A percentile compares a stretch with the other conserved stretches of the same genome.
Conservation (phyloP, 1,140 invertebrate genomes). For the Aricia agestis region DNA sequence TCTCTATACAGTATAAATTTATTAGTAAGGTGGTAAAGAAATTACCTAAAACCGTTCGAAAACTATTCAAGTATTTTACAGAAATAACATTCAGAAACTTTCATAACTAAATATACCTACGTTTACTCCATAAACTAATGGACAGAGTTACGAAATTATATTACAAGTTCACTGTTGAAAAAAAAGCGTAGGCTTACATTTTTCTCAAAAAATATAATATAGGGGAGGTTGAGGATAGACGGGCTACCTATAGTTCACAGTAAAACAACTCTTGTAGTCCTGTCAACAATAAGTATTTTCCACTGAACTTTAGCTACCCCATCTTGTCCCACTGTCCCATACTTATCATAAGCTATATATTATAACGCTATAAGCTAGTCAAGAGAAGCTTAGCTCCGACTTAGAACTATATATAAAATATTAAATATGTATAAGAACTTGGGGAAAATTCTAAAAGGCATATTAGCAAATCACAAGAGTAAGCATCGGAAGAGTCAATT, state of each 20-base stretch:
- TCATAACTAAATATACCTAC: constrained; percentile 4
- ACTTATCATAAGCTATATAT: constrained; percentile 15
- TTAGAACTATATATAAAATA: constrained; percentile 51
- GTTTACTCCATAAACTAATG: constrained; percentile 12
- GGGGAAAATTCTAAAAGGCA: constrained; percentile 61
- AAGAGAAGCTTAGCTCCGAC: constrained; percentile 62
- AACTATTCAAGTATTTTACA: background rate
- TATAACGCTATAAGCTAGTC: constrained; percentile 22
- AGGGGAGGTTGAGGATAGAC: no score
- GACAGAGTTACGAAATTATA: constrained; percentile 10
- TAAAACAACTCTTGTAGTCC: no score
- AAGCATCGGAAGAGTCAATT: constrained; percentile 51
- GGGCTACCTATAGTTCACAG: no score
- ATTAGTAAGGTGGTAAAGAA: background rate
- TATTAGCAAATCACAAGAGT: constrained; percentile 66
- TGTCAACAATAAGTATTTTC: no score
- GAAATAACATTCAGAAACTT: background rate
- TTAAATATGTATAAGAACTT: constrained; percentile 48
- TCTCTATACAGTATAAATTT: background rate
- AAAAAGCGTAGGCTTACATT: background rate
- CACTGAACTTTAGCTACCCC: no score
- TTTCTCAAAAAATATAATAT: constrained; percentile 20
- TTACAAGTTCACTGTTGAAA: background rate
- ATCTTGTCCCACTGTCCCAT: background rate
- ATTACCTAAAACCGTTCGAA: background rate